Conservation (phyloP, 2,797 vertebrate genomes). For the Siniperca scherzeri region DNA sequence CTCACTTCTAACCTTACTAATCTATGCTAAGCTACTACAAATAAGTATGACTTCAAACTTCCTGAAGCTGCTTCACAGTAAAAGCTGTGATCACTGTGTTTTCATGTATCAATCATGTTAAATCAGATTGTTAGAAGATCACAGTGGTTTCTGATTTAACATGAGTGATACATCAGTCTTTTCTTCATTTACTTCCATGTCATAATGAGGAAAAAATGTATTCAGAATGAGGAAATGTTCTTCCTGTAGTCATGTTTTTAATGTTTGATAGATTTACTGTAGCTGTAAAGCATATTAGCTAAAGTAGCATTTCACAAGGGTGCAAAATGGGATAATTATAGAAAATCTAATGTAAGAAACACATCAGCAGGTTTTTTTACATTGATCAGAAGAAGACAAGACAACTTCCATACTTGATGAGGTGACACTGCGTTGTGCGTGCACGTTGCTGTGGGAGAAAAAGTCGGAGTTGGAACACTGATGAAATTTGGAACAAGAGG, state of each 20-base stretch:
- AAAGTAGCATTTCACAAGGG: neutral
- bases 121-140: no score
- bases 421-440: no score
- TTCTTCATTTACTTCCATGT: neutral
- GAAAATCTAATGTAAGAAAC: neutral
- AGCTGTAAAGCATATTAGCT: neutral
- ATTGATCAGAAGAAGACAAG: neutral
- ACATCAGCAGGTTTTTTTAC: neutral
- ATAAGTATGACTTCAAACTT: neutral
- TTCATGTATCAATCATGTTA: no score
- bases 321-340: neutral
- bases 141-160: neutral
- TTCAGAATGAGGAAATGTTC: neutral
- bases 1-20: neutral
- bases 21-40: neutral
- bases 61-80: neutral
- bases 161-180: neutral
- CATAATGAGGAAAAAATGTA: neutral
- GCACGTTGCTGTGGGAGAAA: neutral
- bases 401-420: neutral
- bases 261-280: neutral
- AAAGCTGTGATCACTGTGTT: neutral
- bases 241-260: neutral
- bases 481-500: neutral
- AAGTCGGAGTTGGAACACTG: neutral